Evolutionary conservation across 2,888 invertebrate genomes (phyloP).

Genomic region (Xanthorhoe designata): DNA sequence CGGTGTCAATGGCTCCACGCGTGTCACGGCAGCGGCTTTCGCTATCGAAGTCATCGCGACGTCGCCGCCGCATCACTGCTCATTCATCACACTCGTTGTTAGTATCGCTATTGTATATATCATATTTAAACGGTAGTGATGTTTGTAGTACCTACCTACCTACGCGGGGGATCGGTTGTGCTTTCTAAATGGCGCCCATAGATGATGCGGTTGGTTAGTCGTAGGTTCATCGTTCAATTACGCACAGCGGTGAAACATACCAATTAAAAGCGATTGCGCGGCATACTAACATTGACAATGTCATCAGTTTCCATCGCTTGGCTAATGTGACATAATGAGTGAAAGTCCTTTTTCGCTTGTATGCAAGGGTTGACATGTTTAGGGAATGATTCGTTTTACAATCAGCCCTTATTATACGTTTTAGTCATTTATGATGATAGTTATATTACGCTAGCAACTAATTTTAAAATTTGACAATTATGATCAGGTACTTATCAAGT

Average conservation of each 20-base stretch:
- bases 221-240: slow-evolving; percentile 56
- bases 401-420: slow-evolving; percentile 2
- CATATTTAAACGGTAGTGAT: slow-evolving; percentile 48
- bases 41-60: slow-evolving; percentile 61
- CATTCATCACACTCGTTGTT: slow-evolving; percentile 61
- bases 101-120: slow-evolving; percentile 52
- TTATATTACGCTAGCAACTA: background rate
- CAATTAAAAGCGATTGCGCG: slow-evolving; percentile 63
- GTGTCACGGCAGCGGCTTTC: slow-evolving; percentile 76
- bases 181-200: slow-evolving; percentile 64
- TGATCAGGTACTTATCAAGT: no score
- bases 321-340: slow-evolving; percentile 47
- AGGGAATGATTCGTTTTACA: background rate
- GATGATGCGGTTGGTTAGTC: slow-evolving; percentile 58
- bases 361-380: slow-evolving; percentile 29
- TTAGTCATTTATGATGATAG: background rate
- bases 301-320: slow-evolving; percentile 59
- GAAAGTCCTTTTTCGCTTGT: slow-evolving; percentile 42
- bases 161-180: slow-evolving; percentile 50
- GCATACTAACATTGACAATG: slow-evolving; percentile 67
- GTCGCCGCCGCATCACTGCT: slow-evolving; percentile 49
- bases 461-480: background rate
- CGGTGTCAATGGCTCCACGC: slow-evolving; percentile 72
- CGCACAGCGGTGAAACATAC: slow-evolving; percentile 67
- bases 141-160: slow-evolving; percentile 34